These are phyloP conservation scores for Malacosoma neustria DNA, from an alignment of 2,888 invertebrate genomes.

Conservation along the genomic window DNA sequence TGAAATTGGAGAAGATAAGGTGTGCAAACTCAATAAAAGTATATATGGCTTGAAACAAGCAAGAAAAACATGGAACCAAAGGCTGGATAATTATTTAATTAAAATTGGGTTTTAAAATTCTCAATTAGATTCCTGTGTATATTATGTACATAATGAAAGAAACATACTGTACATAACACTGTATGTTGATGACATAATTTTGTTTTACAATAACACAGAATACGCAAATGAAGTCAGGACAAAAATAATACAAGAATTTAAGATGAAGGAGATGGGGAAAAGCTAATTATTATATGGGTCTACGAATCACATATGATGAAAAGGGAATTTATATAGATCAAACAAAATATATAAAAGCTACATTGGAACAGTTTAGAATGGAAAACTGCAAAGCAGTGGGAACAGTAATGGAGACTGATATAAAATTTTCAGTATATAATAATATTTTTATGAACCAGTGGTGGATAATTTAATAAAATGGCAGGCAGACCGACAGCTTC, in stretches of 20 bases:
- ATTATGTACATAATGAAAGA: slow-evolving; percentile 10
- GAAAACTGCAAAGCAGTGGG: slow-evolving; percentile 1
- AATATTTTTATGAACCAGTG: no score
- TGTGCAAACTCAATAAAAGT: slow-evolving; percentile 6
- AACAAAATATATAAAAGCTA: slow-evolving; percentile 1
- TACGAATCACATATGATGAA: slow-evolving; percentile 2
- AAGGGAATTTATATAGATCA: slow-evolving; percentile 4
- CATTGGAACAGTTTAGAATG: slow-evolving; percentile 2
- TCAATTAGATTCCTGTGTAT: slow-evolving; percentile 19
- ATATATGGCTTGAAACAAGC: slow-evolving; percentile 16
- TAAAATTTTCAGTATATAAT: no score
- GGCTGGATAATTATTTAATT: no score
- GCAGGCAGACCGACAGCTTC: no score
- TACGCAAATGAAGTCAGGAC: slow-evolving; percentile 5
- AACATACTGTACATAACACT: slow-evolving; percentile 15
- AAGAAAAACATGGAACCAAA: no score
- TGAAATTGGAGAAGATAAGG: slow-evolving; percentile 5
- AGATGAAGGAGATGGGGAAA: slow-evolving; percentile 13
- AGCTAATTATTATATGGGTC: slow-evolving; percentile 2
- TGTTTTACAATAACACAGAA: slow-evolving; percentile 9
- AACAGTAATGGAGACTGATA: slow-evolving; percentile 3
- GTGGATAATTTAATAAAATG: no score
- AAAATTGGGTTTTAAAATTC: slow-evolving; percentile 16
- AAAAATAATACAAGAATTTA: slow-evolving; percentile 11
- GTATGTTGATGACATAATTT: slow-evolving; percentile 13